Evolutionary conservation across 2,888 invertebrate species (phyloP).

Genomic region (Argyra leucocephala): DNA sequence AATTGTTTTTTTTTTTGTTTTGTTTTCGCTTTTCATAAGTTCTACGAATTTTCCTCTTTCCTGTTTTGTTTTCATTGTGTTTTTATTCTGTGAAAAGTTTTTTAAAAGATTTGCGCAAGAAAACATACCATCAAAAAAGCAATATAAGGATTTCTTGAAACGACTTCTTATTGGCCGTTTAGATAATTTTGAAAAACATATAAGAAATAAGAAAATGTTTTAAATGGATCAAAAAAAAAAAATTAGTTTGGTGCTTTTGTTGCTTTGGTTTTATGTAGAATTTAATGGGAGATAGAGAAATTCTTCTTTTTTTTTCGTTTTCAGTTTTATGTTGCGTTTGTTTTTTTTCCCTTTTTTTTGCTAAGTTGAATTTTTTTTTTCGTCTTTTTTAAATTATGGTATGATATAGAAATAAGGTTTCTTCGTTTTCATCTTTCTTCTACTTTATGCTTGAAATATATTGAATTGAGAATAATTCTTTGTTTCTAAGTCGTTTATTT

Average conservation of each 20-base stretch:
- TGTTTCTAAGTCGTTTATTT: too few species aligned
- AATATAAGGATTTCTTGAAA: constrained; percentile 20
- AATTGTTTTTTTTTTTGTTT: background rate
- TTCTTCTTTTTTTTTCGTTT: background rate
- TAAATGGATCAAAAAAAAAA: constrained; percentile 19
- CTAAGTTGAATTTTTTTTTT: background rate
- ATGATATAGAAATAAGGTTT: background rate
- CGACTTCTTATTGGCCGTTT: constrained; percentile 35
- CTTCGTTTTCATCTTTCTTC: too few species aligned
- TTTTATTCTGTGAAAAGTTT: background rate
- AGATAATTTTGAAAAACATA: constrained; percentile 24
- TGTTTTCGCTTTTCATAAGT: background rate
- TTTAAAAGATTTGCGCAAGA: constrained; percentile 8
- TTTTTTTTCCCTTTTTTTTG: background rate
- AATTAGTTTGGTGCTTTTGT: background rate
- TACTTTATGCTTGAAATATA: too few species aligned
- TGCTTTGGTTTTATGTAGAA: background rate
- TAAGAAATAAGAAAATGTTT: constrained; percentile 19
- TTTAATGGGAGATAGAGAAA: constrained; percentile 1
- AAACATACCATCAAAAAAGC: constrained; percentile 12
- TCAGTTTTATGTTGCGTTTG: background rate
- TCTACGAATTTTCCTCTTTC: background rate
- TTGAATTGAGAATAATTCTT: too few species aligned
- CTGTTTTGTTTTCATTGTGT: background rate
- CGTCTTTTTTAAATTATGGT: background rate